Percentiles rank a stretch among this genome's conserved stretches.
Conservation (phyloP, 2,797 vertebrate species). For the Gallinago nigripennis region DNA sequence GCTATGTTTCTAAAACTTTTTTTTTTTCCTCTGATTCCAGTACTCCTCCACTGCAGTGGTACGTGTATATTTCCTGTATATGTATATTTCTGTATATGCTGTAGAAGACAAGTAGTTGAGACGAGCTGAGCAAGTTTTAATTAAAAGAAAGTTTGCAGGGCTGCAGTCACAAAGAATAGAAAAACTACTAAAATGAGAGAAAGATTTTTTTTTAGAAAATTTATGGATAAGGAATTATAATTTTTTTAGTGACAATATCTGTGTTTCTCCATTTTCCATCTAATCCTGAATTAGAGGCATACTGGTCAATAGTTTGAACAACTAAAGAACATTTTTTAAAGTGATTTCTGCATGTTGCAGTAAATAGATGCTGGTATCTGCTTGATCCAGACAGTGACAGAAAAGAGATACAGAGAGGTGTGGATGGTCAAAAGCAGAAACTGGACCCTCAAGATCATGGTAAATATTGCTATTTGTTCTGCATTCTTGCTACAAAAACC, state of each 20-base stretch:
- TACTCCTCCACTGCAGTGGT: background rate
- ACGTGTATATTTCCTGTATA: background rate
- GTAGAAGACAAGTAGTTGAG: background rate
- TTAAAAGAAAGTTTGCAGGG: background rate
- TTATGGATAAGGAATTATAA: fast-evolving
- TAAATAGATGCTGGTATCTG: background rate
- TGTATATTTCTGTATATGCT: background rate
- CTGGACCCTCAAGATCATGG: background rate
- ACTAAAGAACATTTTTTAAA: background rate
- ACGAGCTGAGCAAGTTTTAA: background rate
- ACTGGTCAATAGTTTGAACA: background rate
- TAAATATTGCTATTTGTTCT: background rate
- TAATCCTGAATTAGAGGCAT: background rate
- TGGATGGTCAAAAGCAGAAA: background rate
- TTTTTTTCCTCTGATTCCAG: background rate
- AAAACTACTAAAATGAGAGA: background rate
- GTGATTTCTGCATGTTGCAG: background rate
- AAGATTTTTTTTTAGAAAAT: background rate
- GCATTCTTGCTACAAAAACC: background rate
- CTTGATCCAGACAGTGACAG: background rate
- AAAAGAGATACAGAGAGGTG: background rate
- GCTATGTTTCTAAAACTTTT: background rate
- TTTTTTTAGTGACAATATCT: background rate
- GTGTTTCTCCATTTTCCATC: background rate
- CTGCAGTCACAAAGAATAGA: background rate